phyloP scores from a whole-genome alignment of 2,888 invertebrate genomes.

The Oxycera nigricornis region DNA sequence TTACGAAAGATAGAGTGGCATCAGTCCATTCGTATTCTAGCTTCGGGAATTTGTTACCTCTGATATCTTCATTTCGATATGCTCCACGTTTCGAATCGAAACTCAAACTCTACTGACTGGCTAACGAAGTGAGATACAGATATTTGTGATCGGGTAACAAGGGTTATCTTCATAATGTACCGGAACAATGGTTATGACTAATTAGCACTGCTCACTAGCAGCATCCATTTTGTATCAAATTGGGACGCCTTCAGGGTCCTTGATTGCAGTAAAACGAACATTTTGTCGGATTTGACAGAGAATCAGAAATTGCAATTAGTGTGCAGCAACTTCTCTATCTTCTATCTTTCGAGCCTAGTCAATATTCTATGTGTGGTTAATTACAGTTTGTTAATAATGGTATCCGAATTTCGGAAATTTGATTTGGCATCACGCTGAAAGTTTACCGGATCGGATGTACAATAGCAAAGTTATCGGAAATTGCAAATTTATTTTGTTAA shows the following conservation, averaged over 20 bases:
- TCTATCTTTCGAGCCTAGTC: not conserved
- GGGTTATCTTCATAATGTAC: conserved; percentile 21
- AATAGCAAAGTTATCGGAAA: too few species aligned
- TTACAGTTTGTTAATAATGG: not conserved
- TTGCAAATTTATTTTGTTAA: too few species aligned
- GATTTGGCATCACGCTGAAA: not conserved
- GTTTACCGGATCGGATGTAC: too few species aligned
- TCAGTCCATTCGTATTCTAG: not conserved
- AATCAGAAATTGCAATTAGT: conserved; percentile 28
- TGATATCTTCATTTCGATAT: conserved; percentile 34
- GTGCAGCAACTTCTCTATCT: not conserved
- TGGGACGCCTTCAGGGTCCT: conserved; percentile 13
- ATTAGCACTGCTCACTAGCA: conserved; percentile 25
- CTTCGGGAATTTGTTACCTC: conserved; percentile 17
- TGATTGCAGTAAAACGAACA: conserved; percentile 22
- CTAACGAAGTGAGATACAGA: not conserved
- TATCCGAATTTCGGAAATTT: not conserved
- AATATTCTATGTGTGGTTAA: not conserved
- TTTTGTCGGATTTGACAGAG: conserved; percentile 27
- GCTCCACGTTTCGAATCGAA: not conserved
- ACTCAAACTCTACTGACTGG: not conserved
- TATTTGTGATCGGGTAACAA: conserved; percentile 22
- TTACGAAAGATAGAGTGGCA: not conserved
- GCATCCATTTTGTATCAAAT: not conserved
- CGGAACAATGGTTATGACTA: conserved; percentile 33